phyloP scores from a whole-genome alignment of 1,140 invertebrate genomes.

The Protaetia brevitarsis region DNA sequence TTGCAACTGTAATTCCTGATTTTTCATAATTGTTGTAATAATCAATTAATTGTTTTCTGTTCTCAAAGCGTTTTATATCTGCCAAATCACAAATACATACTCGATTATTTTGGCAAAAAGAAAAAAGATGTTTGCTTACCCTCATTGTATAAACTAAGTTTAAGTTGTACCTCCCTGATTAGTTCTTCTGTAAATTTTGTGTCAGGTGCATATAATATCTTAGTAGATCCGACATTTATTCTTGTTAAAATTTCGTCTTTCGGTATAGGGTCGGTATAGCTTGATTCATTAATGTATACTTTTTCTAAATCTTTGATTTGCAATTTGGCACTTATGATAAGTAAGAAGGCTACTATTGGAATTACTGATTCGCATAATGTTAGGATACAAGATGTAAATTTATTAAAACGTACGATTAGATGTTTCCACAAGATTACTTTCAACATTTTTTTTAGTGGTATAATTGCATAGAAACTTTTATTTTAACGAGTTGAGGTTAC shows the following conservation, averaged over 20 bases:
- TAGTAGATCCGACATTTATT: constrained; percentile 27
- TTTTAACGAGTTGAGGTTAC: no score
- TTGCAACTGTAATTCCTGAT: constrained; percentile 31
- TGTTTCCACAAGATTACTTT: background rate
- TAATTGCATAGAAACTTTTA: no score
- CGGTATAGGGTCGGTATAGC: constrained; percentile 27
- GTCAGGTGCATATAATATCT: constrained; percentile 47
- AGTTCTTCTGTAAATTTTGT: constrained; percentile 40
- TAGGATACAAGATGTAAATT: constrained; percentile 15
- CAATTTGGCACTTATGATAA: constrained; percentile 42
- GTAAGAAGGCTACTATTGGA: constrained; percentile 43
- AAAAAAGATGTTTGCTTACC: constrained; percentile 34
- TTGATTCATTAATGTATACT: constrained; percentile 33
- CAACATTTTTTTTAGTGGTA: no score
- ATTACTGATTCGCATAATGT: constrained; percentile 48
- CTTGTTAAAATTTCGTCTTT: constrained; percentile 9
- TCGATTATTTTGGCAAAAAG: no score
- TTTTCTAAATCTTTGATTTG: constrained; percentile 38
- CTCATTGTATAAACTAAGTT: constrained; percentile 43
- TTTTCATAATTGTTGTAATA: constrained; percentile 28
- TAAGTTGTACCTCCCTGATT: constrained; percentile 44
- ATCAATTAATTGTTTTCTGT: constrained; percentile 29
- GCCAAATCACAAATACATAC: constrained; percentile 19
- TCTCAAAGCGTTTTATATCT: constrained; percentile 35
- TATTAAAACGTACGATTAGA: background rate